A percentile compares a stretch with the other conserved stretches of the same genome.
Conservation (phyloP, 2,888 invertebrate genomes). For the Tholera decimalis region DNA sequence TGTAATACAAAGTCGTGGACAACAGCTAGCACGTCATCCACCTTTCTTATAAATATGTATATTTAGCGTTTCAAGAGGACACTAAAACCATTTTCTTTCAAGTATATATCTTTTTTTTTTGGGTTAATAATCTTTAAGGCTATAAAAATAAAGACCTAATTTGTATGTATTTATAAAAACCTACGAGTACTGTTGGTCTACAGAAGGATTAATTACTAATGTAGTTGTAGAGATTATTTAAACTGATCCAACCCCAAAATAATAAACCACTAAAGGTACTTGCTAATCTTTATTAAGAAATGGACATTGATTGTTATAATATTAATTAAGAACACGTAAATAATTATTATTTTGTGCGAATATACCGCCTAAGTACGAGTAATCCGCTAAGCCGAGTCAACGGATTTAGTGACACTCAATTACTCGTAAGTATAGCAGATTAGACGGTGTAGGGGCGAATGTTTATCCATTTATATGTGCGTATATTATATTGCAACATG, state of each 20-base stretch:
- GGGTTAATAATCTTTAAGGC: too few relatives aligned
- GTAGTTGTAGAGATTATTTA: neutral
- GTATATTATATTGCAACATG: neutral
- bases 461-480: too few relatives aligned
- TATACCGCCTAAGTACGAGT: slow-evolving; percentile 26
- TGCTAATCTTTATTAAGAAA: slow-evolving; percentile 2
- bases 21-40: too few relatives aligned
- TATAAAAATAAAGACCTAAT: too few relatives aligned
- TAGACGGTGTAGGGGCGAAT: slow-evolving; percentile 18
- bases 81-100: too few relatives aligned
- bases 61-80: too few relatives aligned
- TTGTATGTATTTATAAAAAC: too few relatives aligned
- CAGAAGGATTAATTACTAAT: neutral
- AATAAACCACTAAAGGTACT: neutral
- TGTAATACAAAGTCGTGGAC: too few relatives aligned
- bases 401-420: slow-evolving; percentile 47
- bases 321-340: slow-evolving; percentile 23
- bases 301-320: slow-evolving; percentile 18
- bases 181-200: too few relatives aligned
- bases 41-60: too few relatives aligned
- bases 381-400: slow-evolving; percentile 44
- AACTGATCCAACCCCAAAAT: neutral
- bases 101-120: too few relatives aligned
- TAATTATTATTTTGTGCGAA: slow-evolving; percentile 29
- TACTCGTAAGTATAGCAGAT: slow-evolving; percentile 45